Evolutionary conservation across 2,797 vertebrate genomes (phyloP), one percentile per base, ranked within the genome.

Genomic region (Aplochiton taeniatus): DNA sequence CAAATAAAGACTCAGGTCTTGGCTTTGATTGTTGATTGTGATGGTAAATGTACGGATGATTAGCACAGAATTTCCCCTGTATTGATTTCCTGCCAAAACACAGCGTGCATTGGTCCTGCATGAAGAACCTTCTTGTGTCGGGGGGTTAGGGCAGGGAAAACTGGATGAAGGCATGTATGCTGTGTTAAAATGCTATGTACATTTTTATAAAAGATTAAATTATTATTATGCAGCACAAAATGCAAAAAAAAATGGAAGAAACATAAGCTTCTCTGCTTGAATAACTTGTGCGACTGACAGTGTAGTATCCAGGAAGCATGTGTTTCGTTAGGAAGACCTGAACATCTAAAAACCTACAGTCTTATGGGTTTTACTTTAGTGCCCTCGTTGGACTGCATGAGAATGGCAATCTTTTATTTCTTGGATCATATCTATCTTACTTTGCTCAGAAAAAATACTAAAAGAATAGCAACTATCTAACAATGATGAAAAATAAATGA

Each of bases 1-100:
- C 95, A 96, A 96, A 98, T 98, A 99, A 98, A 99, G 96, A 96
- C 94, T 92, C 96, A 97, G 96, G 97, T 98, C 96, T 97, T 96
- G 95, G 94, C 96, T 99, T 98, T 99, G 97, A 99, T 99, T 99
- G 97, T 98, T 99, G 97, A 99, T 99, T 98, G 97, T 99, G 97
- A 98, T 98, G 96, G 96, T 97, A 98, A 99, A 98, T 98, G 97
- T 98, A 98, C 96, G 94, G 96, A 98, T 99, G 97, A 99, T 98
- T 98, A 99, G 97, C 96, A 98, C 96, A 96, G 94, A 96, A 95
- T 93, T 94, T 95, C 91, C 94, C 93, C 92, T 95, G 92, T 99
- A 99, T 99, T 99, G 97, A 99, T 98, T 98, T 98, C 94, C 95
- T 98, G 96, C 96, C 96, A 98, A 96, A 98, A 95, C 95, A 94